Evolutionary conservation across 2,888 invertebrate genomes (phyloP).

Genomic region (Pheosia gnoma): DNA sequence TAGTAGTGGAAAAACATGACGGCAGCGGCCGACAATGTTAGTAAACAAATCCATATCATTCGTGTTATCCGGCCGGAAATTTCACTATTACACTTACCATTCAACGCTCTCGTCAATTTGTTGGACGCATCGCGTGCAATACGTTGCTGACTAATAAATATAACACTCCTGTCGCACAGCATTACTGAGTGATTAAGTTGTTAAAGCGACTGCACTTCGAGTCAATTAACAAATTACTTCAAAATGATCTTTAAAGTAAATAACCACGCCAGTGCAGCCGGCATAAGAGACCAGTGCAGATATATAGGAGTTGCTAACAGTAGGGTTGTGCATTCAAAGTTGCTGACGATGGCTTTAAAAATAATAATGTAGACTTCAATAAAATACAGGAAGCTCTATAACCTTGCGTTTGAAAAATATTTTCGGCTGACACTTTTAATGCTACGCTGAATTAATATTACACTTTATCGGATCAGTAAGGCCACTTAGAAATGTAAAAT

Average conservation of each 20-base stretch:
- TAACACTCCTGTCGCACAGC: background rate
- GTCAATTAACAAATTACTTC: background rate
- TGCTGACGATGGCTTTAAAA: no score
- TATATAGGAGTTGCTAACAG: no score
- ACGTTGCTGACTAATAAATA: background rate
- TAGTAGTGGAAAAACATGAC: no score
- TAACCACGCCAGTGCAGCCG: no score
- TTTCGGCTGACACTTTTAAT: background rate
- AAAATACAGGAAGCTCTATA: background rate
- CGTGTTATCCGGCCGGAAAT: no score
- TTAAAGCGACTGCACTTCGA: background rate
- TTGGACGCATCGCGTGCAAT: background rate
- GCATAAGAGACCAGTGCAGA: no score
- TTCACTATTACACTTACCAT: no score
- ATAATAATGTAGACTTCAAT: no score
- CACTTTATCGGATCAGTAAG: conserved; percentile 10
- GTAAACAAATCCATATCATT: no score
- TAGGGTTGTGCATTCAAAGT: no score
- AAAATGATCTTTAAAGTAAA: no score
- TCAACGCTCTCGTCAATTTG: background rate
- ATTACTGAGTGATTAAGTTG: background rate
- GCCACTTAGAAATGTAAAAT: conserved; percentile 17
- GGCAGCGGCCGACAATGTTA: no score
- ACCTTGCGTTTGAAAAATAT: background rate
- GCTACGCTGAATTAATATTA: background rate